Conservation (phyloP, 2,113 vertebrate genomes). For the Merops nubicus region DNA sequence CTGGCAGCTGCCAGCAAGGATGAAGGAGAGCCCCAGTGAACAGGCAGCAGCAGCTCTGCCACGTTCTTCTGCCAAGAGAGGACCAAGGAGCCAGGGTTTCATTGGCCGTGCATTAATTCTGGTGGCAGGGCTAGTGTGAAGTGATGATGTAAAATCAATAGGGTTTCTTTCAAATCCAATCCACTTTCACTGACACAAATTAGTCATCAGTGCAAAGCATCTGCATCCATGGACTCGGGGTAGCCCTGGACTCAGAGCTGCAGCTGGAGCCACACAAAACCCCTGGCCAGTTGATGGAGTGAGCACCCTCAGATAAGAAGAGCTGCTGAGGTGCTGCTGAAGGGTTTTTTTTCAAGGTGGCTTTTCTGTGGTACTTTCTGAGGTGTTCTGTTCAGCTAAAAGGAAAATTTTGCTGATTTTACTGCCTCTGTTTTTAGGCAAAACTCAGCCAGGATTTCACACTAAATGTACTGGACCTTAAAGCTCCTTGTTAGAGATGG, state of each 20-base stretch:
- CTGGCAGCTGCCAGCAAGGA: neutral
- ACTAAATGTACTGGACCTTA: neutral
- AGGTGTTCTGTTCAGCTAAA: neutral
- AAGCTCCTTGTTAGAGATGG: neutral
- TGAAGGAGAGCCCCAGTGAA: neutral
- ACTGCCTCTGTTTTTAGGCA: neutral
- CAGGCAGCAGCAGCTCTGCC: rapidly evolving
- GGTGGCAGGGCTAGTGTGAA: neutral
- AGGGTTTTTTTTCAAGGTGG: neutral
- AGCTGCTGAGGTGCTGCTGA: neutral
- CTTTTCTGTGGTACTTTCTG: neutral
- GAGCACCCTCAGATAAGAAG: neutral
- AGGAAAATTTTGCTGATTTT: neutral
- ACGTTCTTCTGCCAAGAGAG: neutral
- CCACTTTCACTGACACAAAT: neutral
- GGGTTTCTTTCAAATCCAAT: neutral
- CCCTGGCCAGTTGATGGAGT: neutral
- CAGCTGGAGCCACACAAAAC: neutral
- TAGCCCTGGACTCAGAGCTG: neutral
- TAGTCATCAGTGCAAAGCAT: neutral
- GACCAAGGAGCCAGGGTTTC: rapidly evolving
- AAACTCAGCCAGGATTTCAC: neutral
- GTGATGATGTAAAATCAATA: neutral
- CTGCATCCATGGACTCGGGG: neutral
- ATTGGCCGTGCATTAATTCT: neutral